Base-by-base conservation (phyloP, 1,140 invertebrate genomes). In the Palaemon carinicauda region DNA sequence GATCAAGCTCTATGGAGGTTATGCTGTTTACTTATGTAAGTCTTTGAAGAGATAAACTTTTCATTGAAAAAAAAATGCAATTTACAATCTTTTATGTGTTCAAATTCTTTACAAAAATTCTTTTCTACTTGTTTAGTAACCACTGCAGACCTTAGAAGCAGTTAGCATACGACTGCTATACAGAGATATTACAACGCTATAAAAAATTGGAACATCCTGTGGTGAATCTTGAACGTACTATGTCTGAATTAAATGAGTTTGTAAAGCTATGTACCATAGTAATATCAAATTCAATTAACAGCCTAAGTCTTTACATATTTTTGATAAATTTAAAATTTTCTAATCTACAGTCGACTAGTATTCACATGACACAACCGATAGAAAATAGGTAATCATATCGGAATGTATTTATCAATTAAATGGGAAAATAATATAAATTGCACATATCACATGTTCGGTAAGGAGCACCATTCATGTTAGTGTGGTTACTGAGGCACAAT, bases 381-480 rank as follows among this genome's bases (percentile, higher is more conserved):
- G 80, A 41, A 86, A 86, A 71, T 69, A 86, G 60, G 52, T 33
- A 71, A 86, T 50, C 80, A 80, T 86, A 86, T 79, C 84, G 84
- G 84, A 86, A 73, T 80, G 75, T 56, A 50, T 51, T 56, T 80
- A 24, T 86, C 77, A 74, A 54, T 53, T 79, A 73, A 73, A 56
- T 54, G 80, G 54, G 71, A 60, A 86, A 86, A 86, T 82, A 71
- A 73, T 86, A 80, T 74, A 73, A 86, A 86, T 86, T 86, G 84
- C 84, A 86, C 77, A 56, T 86, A 86, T 86, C 84, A 86, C 84
- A 86, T 86, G 84, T 86, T 86, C 80, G 84, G 84, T 86, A 86
- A 86, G 84, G 84, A 86, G 84, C 84, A 86, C 84, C 84, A 86
- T 80, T 86, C 84, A 86, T 86, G 84, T 86, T 86, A 86, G 84